Conservation (phyloP, 2,888 invertebrate genomes). For the Parascotia fuliginaria region DNA sequence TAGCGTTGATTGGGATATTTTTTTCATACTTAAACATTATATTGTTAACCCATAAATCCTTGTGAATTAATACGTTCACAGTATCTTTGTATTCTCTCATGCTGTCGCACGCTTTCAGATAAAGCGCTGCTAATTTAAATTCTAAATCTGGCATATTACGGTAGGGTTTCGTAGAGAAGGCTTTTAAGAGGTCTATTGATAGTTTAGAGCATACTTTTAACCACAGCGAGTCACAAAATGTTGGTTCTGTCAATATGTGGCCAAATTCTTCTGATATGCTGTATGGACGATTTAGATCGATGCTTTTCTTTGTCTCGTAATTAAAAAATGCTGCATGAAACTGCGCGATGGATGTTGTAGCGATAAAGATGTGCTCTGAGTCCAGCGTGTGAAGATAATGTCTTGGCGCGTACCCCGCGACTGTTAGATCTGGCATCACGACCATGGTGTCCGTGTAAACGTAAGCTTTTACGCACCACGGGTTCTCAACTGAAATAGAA, state of each 20-base stretch:
- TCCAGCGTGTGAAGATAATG: slow-evolving; percentile 52
- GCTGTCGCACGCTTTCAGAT: slow-evolving; percentile 50
- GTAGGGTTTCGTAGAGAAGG: slow-evolving; percentile 55
- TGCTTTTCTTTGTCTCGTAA: slow-evolving; percentile 43
- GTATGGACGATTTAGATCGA: slow-evolving; percentile 33
- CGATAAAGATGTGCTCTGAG: slow-evolving; percentile 52
- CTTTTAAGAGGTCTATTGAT: slow-evolving; percentile 52
- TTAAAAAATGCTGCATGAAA: neutral
- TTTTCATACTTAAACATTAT: slow-evolving; percentile 66
- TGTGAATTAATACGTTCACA: slow-evolving; percentile 67
- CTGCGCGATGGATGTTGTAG: slow-evolving; percentile 43
- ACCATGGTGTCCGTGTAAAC: slow-evolving; percentile 59
- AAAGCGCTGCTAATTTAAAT: slow-evolving; percentile 44
- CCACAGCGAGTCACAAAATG: slow-evolving; percentile 60
- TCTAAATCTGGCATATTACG: slow-evolving; percentile 48
- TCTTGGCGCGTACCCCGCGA: slow-evolving; percentile 55
- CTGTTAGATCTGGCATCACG: slow-evolving; percentile 70
- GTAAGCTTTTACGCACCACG: slow-evolving; percentile 51
- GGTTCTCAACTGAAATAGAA: neutral
- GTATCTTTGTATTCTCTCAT: slow-evolving; percentile 41
- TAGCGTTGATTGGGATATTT: slow-evolving; percentile 52
- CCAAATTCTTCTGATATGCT: slow-evolving; percentile 52
- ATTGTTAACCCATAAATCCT: slow-evolving; percentile 73
- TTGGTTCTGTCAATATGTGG: slow-evolving; percentile 48
- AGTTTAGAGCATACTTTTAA: slow-evolving; percentile 62